Evolutionary conservation across 2,888 invertebrate species (phyloP).

Genomic region (Hirtodrosophila trivittata): DNA sequence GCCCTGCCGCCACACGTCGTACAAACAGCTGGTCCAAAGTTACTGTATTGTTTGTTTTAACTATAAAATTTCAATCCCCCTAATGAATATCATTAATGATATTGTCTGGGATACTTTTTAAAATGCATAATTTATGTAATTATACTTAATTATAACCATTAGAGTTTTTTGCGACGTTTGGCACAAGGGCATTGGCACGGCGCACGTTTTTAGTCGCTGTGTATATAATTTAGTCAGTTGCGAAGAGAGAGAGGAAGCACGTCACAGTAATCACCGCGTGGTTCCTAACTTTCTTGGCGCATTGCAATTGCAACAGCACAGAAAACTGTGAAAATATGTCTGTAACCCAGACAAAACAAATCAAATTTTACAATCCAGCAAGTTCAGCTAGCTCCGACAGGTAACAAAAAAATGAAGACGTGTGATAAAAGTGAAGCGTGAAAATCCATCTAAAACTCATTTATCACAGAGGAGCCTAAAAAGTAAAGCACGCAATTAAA

Average conservation of each 20-base stretch:
- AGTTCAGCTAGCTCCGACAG: slow-evolving; percentile 96
- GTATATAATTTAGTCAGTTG: slow-evolving; percentile 25
- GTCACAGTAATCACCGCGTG: slow-evolving; percentile 67
- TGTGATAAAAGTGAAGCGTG: slow-evolving; percentile 50
- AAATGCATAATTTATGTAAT: slow-evolving; percentile 5
- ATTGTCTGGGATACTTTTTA: neutral
- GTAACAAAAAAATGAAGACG: slow-evolving; percentile 84
- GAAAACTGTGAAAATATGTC: slow-evolving; percentile 64
- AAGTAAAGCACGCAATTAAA: slow-evolving; percentile 59
- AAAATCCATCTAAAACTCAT: slow-evolving; percentile 52
- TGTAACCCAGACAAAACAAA: slow-evolving; percentile 82
- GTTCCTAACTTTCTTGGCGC: slow-evolving; percentile 46
- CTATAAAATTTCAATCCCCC: neutral
- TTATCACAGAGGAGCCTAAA: slow-evolving; percentile 47
- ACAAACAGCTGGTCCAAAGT: slow-evolving; percentile 31
- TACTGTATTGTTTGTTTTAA: slow-evolving; percentile 1
- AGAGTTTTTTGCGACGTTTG: too few species aligned
- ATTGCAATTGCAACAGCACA: slow-evolving; percentile 56
- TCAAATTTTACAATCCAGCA: slow-evolving; percentile 90
- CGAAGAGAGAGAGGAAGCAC: slow-evolving; percentile 33
- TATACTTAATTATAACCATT: neutral
- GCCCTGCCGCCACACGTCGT: slow-evolving; percentile 5
- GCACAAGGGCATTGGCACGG: slow-evolving; percentile 18
- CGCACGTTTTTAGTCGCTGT: slow-evolving; percentile 52
- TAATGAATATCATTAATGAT: slow-evolving; percentile 1